phyloP scores from a whole-genome alignment of 2,888 invertebrate species.

The Nymphalis urticae region DNA sequence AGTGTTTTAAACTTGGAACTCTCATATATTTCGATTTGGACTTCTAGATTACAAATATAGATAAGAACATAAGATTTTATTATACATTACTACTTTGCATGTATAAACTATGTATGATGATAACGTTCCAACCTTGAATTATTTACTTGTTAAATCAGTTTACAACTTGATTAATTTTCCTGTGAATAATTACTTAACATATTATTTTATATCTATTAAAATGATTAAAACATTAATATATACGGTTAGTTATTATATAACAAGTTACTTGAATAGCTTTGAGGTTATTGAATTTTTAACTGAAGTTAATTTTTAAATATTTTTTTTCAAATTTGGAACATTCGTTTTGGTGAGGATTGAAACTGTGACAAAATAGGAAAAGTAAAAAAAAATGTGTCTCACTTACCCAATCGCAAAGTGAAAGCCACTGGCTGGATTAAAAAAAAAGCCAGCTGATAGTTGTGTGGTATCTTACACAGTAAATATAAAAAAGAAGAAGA shows the following conservation, averaged over 20 bases:
- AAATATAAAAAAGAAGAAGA: too few species aligned
- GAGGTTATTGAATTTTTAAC: constrained; percentile 6
- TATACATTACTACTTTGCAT: too few species aligned
- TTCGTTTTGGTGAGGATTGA: neutral
- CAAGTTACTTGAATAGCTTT: neutral
- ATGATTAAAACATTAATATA: neutral
- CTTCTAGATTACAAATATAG: too few species aligned
- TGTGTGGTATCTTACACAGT: too few species aligned
- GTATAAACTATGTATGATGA: too few species aligned
- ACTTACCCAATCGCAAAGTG: too few species aligned
- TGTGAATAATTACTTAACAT: neutral
- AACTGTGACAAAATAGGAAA: neutral
- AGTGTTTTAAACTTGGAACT: too few species aligned
- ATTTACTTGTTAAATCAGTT: neutral
- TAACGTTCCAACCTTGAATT: neutral
- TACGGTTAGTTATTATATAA: constrained; percentile 10
- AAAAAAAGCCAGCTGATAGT: too few species aligned
- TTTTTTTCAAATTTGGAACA: neutral
- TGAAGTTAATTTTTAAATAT: neutral
- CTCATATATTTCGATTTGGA: too few species aligned
- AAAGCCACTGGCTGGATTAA: too few species aligned
- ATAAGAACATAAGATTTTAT: too few species aligned
- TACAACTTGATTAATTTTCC: neutral
- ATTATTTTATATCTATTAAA: neutral
- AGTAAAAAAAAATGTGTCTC: too few species aligned